Percentiles rank a stretch among this genome's conserved stretches.
Conservation (phyloP, 35 echinoderm and acorn worm genomes). For the Diadema setosum region DNA sequence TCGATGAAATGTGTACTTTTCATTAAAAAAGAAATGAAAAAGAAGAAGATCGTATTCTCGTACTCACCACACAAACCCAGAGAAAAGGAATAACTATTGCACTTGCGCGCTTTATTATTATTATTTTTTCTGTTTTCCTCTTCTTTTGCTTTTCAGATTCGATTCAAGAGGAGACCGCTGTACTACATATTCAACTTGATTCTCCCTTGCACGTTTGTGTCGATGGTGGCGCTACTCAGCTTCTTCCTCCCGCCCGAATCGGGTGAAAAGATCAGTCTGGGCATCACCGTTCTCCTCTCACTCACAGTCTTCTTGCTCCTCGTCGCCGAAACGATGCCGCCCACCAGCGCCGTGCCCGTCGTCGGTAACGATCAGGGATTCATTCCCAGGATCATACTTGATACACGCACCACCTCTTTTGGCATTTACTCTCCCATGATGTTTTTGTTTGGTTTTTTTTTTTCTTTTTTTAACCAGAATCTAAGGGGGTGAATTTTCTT, state of each 20-base stretch:
- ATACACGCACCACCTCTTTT: too few relatives aligned
- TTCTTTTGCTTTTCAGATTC: slow-evolving; percentile 29
- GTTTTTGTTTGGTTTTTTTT: too few relatives aligned
- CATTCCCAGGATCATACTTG: neutral
- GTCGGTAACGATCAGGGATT: slow-evolving; percentile 76
- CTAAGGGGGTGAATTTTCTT: too few relatives aligned
- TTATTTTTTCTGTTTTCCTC: neutral
- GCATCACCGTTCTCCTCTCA: slow-evolving; percentile 84
- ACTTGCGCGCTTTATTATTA: too few relatives aligned
- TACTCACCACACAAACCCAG: too few relatives aligned
- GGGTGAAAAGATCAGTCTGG: slow-evolving; percentile 88
- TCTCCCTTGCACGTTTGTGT: slow-evolving; percentile 78
- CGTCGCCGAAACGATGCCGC: slow-evolving; percentile 94
- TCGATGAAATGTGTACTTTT: too few relatives aligned
- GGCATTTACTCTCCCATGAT: too few relatives aligned
- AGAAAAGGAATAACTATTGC: too few relatives aligned
- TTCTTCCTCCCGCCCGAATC: slow-evolving; percentile 94
- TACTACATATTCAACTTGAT: slow-evolving; percentile 93
- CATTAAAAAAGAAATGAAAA: too few relatives aligned
- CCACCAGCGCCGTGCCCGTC: slow-evolving; percentile 83
- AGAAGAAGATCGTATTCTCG: too few relatives aligned
- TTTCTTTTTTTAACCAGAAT: too few relatives aligned
- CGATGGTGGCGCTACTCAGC: slow-evolving; percentile 82
- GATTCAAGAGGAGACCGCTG: slow-evolving; percentile 67
- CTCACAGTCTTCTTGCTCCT: slow-evolving; percentile 83